These are phyloP conservation scores for Elephas maximus DNA, from an alignment of 2,113 vertebrate genomes.

Conservation along the genomic window DNA sequence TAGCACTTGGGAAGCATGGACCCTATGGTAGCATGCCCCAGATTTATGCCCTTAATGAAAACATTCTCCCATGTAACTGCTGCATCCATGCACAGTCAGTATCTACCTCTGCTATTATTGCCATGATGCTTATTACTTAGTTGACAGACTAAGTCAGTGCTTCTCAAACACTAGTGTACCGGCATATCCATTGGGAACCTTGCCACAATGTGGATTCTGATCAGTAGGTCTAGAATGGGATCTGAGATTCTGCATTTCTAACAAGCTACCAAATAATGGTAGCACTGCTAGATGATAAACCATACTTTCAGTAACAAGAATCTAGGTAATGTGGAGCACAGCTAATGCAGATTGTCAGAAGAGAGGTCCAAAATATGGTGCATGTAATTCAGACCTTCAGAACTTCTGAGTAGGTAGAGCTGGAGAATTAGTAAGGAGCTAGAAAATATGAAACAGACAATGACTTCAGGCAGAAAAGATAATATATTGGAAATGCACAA, in stretches of 20 bases:
- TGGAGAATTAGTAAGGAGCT: neutral
- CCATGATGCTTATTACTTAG: neutral
- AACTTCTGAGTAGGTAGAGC: neutral
- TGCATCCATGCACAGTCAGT: neutral
- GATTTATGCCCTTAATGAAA: neutral
- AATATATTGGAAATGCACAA: neutral
- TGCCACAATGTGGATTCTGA: neutral
- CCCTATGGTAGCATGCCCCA: neutral
- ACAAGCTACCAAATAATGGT: neutral
- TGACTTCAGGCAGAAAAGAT: neutral
- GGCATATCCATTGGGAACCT: neutral
- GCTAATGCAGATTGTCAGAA: neutral
- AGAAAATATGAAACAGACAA: neutral
- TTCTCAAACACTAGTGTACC: neutral
- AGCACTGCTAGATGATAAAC: accelerated
- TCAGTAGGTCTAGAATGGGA: neutral
- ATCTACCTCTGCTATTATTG: neutral
- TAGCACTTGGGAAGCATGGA: neutral
- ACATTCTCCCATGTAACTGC: neutral
- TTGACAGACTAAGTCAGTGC: neutral
- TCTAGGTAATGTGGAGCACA: neutral
- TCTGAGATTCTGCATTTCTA: slow-evolving; percentile 1
- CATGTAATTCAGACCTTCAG: neutral
- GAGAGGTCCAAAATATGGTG: neutral
- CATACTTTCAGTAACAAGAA: neutral